Percentiles rank a stretch among this genome's conserved stretches.
Evolutionary conservation across 2,113 vertebrate genomes (phyloP).

Genomic region (Tyto alba): DNA sequence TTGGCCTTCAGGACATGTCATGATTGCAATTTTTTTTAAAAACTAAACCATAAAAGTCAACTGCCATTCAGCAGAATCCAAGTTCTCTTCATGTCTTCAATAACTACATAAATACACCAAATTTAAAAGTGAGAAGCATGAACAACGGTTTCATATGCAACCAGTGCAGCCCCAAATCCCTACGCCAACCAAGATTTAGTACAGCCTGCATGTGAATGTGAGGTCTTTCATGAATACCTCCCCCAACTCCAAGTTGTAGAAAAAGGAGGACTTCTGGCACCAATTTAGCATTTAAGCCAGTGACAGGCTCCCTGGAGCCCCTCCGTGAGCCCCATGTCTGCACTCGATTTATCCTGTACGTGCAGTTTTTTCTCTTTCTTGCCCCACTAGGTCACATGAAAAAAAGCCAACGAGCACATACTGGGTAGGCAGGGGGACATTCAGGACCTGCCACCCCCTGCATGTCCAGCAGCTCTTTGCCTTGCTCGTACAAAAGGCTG

Average conservation of each 20-base stretch:
- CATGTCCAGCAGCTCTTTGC: background rate
- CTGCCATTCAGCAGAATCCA: background rate
- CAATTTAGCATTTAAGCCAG: background rate
- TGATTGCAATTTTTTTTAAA: background rate
- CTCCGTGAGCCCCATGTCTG: background rate
- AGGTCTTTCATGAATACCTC: background rate
- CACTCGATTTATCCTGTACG: background rate
- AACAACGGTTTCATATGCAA: background rate
- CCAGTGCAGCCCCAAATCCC: background rate
- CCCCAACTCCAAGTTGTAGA: background rate
- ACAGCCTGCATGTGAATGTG: background rate
- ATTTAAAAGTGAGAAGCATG: background rate
- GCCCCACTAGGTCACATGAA: background rate
- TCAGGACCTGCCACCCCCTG: background rate
- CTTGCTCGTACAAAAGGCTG: background rate
- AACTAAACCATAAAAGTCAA: background rate
- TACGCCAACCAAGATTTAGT: background rate
- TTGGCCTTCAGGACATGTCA: background rate
- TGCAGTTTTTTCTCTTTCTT: background rate
- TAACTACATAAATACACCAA: background rate
- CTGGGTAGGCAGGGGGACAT: background rate
- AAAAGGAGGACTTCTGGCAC: background rate
- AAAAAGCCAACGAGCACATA: background rate
- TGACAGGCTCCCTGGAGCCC: background rate
- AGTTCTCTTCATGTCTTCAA: background rate